phyloP scores from a whole-genome alignment of 2,888 invertebrate genomes.

The Oligia latruncula region DNA sequence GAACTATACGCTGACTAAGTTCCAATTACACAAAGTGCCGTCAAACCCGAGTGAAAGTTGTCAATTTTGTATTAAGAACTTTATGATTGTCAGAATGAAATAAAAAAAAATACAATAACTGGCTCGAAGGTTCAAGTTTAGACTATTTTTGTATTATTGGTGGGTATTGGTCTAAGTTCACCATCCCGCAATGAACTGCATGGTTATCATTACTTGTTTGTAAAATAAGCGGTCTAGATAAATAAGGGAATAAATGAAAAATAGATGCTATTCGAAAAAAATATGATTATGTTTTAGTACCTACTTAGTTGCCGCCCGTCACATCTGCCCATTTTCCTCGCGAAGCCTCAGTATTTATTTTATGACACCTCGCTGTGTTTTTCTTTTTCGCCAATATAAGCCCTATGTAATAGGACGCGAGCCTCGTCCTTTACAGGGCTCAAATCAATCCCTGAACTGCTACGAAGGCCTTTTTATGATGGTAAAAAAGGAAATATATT shows the following conservation, averaged over 20 bases:
- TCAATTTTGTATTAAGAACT: not conserved
- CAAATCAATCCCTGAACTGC: constrained; percentile 41
- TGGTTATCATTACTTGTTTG: not conserved
- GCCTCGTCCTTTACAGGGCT: constrained; percentile 20
- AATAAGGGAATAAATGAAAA: not conserved
- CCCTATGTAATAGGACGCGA: constrained; percentile 34
- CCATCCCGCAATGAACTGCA: not conserved
- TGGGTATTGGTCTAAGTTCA: not conserved
- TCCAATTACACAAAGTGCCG: not conserved
- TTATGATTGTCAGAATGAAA: no score
- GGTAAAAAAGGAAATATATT: constrained; percentile 1
- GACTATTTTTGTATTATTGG: no score
- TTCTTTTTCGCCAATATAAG: constrained; percentile 26
- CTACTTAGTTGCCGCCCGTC: not conserved
- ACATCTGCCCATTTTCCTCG: constrained; percentile 21
- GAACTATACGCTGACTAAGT: not conserved
- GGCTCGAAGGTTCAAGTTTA: no score
- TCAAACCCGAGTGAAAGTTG: not conserved
- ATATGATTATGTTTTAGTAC: constrained; percentile 7
- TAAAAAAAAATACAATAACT: no score
- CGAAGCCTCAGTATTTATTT: constrained; percentile 40
- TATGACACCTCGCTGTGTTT: constrained; percentile 28
- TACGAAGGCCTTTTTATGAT: constrained; percentile 10
- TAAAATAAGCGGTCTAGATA: not conserved
- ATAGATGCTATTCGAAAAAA: not conserved